Base-by-base conservation (phyloP, 2,797 vertebrate genomes). In the Mergus octosetaceus region DNA sequence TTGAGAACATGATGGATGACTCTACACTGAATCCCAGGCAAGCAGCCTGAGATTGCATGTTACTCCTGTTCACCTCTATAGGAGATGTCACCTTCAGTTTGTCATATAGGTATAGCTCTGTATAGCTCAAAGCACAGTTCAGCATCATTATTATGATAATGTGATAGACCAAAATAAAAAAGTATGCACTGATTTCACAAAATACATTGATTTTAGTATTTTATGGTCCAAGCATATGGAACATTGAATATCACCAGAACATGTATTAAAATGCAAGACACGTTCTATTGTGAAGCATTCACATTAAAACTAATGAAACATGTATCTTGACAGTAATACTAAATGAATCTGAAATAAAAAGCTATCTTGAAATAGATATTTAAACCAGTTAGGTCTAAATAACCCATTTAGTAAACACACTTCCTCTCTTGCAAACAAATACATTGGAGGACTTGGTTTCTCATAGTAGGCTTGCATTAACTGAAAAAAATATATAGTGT, bases 331-430 rank as follows among this genome's bases (percentile, higher is more conserved):
- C 43, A 65, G 38, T 54, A 41, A 41, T 76, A 71, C 68, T 82
- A 85, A 92, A 80, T 85, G 61, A 25, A 4, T 60, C 39, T 74
- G 30, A 80, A 90, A 81, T 57, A 85, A 82, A 93, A 88, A 76
- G 10, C 15, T 75, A 61, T 34, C 22, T 65, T 57, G 57, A 58
- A 91, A 87, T 51, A 51, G 49, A 25, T 51, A 51, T 51, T 51
- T 25, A 25, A 87, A 65, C 39, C 49, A 87, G 53, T 53, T 74
- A 85, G 25, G 53, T 39, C 47, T 85, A 60, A 92, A 87, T 18
- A 92, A 85, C 24, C 4, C 30, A 66, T 68, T 87, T 87, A 79
- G 60, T 79, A 85, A 87, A 87, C 19, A 66, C 27, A 39, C 25
- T 74, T 89, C 3, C 32, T 6, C 41, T 71, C 53, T 84, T 69